Percentiles rank a stretch among this genome's conserved stretches.
These are phyloP conservation scores for Mizuhopecten yessoensis DNA, from an alignment of 1,140 invertebrate species.

Conservation along the genomic window DNA sequence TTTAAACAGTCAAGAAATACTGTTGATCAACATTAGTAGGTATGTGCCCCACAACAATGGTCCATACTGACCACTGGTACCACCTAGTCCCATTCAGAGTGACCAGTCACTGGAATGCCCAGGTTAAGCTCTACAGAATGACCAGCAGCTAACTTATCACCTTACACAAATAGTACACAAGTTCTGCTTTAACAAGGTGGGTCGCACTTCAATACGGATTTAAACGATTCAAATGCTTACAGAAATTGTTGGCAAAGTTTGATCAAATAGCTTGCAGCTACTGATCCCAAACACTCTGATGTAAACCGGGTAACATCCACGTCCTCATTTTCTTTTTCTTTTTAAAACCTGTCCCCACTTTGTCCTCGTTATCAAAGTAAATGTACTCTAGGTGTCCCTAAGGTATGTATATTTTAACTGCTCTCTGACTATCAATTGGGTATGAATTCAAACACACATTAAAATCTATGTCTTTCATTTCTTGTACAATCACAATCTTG, in stretches of 20 bases:
- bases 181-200: constrained; percentile 9
- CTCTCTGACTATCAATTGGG: no score
- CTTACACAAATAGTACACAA: neutral
- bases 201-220: neutral
- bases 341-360: neutral
- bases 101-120: neutral
- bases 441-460: no score
- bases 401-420: no score
- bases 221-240: neutral
- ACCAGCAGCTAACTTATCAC: neutral
- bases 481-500: no score
- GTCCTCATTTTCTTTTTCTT: no score
- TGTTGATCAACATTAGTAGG: neutral
- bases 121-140: neutral
- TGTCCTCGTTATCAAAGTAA: neutral
- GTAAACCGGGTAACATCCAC: neutral
- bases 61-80: neutral
- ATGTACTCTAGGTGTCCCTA: neutral
- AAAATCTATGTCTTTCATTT: no score
- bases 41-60: neutral
- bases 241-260: constrained; percentile 28
- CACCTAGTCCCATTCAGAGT: neutral
- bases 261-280: neutral
- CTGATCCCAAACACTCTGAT: neutral
- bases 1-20: no score